Conservation (phyloP, 2,888 invertebrate genomes). For the Lasioglossum malachurum region DNA sequence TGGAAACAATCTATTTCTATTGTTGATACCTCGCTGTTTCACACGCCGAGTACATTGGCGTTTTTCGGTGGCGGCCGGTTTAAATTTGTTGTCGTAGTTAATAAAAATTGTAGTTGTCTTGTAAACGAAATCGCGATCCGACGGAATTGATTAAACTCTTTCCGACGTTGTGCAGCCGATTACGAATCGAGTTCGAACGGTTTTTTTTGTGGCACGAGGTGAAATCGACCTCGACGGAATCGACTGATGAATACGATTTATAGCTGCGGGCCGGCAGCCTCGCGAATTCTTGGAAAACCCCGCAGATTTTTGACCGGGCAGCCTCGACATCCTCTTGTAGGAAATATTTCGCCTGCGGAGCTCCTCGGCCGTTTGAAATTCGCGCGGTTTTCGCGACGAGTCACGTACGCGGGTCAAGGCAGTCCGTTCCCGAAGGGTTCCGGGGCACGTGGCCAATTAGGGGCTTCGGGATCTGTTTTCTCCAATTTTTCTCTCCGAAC, state of each 20-base stretch:
- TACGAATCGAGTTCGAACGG: not conserved
- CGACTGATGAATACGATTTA: constrained; percentile 28
- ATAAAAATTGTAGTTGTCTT: too few relatives aligned
- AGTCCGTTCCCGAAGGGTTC: constrained; percentile 10
- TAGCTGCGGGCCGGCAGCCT: constrained; percentile 40
- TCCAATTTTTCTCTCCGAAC: not conserved
- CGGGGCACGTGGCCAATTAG: not conserved
- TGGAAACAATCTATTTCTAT: not conserved
- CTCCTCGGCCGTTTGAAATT: constrained; percentile 4
- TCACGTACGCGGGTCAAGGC: constrained; percentile 52
- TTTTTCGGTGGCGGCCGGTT: not conserved
- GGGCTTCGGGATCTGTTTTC: not conserved
- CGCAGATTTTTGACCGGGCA: constrained; percentile 42
- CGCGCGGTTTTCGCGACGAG: constrained; percentile 30
- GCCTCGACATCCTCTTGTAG: constrained; percentile 36
- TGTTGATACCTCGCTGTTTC: not conserved
- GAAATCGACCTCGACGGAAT: constrained; percentile 33
- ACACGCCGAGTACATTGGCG: not conserved
- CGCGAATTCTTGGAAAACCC: constrained; percentile 39
- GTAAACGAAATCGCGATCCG: not conserved
- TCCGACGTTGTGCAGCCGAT: not conserved
- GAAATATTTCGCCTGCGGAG: constrained; percentile 3
- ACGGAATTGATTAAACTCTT: not conserved
- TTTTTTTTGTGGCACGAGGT: not conserved
- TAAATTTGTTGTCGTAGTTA: not conserved